phyloP scores from a whole-genome alignment of 2,888 invertebrate species.

The Pterostichus madidus region DNA sequence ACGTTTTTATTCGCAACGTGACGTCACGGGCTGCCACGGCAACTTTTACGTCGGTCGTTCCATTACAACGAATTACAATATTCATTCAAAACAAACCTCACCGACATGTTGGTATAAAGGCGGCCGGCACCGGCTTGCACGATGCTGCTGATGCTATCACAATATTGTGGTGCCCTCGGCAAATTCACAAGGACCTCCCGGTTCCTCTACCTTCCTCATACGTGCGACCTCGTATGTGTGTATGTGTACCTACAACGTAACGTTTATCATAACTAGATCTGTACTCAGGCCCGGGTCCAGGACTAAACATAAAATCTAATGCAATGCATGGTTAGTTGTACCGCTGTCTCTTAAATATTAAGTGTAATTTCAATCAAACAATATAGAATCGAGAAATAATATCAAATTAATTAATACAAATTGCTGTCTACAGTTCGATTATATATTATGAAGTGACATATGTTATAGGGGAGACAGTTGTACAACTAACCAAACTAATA shows the following conservation, averaged over 20 bases:
- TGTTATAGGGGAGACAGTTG: too few species aligned
- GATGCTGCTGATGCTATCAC: conserved; percentile 56
- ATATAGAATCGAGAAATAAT: too few species aligned
- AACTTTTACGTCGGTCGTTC: conserved; percentile 52
- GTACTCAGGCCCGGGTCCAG: too few species aligned
- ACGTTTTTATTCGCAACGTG: conserved; percentile 45
- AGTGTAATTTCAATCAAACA: too few species aligned
- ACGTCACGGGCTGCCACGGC: conserved; percentile 38
- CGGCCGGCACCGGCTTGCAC: conserved; percentile 27
- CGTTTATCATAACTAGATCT: conserved; percentile 49
- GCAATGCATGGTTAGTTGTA: too few species aligned
- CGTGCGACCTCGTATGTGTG: background rate
- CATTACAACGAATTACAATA: conserved; percentile 57
- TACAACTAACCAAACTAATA: too few species aligned
- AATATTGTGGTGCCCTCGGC: conserved; percentile 57
- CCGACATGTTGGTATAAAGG: conserved; percentile 55
- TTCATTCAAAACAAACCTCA: conserved; percentile 57
- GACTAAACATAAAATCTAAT: too few species aligned
- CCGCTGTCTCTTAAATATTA: too few species aligned
- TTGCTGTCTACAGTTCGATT: too few species aligned
- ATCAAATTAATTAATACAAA: too few species aligned
- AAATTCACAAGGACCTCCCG: conserved; percentile 22
- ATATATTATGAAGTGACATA: too few species aligned
- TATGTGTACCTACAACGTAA: background rate
- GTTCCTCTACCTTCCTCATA: conserved; percentile 32